Base-by-base conservation (phyloP, 2,113 vertebrate genomes). In the Chaenogobius annularis region DNA sequence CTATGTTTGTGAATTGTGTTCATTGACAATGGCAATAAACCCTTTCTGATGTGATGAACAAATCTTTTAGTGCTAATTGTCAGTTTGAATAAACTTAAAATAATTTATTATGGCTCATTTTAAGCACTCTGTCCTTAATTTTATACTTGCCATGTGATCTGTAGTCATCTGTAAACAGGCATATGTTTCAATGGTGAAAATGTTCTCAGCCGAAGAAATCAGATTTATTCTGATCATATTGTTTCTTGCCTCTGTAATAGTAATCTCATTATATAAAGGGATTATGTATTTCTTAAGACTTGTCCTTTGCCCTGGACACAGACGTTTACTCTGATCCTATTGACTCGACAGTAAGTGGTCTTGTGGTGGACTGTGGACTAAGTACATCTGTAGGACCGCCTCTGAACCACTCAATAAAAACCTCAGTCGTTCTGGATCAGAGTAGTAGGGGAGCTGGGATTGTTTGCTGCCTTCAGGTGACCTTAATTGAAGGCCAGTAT, bases 401-500 rank as follows among this genome's bases (percentile, higher is more conserved):
- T 80, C 77, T 23, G 47, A 9, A n/a, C 0, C 0, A 7, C 77
- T 83, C 83, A 26, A 77, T 65, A 11, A 62, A 43, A 37, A n/a
- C 19, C 20, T 10, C 13, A n/a, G 26, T 2, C 5, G 56, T 13
- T 26, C 31, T 61, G 17, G 55, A 48, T 82, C 70, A 74, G 66
- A 68, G 5, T 20, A 5, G 59, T 52, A 11, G 43, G 26, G 23
- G 65, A 44, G 68, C 20, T 65, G 61, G 44, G 69, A 68, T 65
- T 13, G 22, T 69, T 56, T 50, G 58, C 79, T 82, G 80, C 68
- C 68, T 70, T 44, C 74, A 77, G 83, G 75, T 79, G 37, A 65
- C 46, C 74, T 70, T 65, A n/a, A 72, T 81, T 82, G 77, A 84
- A 82, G 71, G 66, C 79, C 87, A 88, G 80, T 58, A 93, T 93